Conservation (phyloP, 2,888 invertebrate species). For the Caenorhabditis zanzibari region DNA sequence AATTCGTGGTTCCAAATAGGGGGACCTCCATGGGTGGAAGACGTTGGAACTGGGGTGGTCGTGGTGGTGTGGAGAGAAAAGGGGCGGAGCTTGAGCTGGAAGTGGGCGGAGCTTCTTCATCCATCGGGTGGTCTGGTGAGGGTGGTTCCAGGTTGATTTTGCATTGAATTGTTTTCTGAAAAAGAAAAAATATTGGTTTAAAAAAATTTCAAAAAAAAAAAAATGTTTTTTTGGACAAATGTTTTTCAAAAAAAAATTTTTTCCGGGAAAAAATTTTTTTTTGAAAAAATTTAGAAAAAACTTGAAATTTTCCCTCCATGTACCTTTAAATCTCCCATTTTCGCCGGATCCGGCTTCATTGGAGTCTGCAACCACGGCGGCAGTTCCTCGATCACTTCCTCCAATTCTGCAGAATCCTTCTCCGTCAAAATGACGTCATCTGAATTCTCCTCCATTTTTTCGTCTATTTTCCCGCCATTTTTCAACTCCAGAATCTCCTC, state of each 20-base stretch:
- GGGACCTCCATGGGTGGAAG: slow-evolving; percentile 1
- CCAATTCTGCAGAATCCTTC: not conserved
- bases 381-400: slow-evolving; percentile 28
- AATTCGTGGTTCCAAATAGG: slow-evolving; percentile 42
- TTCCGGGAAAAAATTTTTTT: not conserved
- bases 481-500: slow-evolving; percentile 35
- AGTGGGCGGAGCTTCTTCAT: slow-evolving; percentile 1
- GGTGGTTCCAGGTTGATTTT: slow-evolving; percentile 6
- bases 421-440: not conserved
- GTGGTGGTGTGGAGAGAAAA: too few relatives aligned
- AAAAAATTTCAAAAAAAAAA: slow-evolving; percentile 6
- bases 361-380: slow-evolving; percentile 50
- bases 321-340: slow-evolving; percentile 33
- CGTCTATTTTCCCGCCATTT: not conserved
- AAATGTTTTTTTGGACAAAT: not conserved
- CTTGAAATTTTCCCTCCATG: not conserved
- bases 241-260: slow-evolving; percentile 30
- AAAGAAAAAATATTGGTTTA: not conserved
- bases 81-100: slow-evolving; percentile 31
- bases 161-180: slow-evolving; percentile 42
- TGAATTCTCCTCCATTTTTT: not conserved
- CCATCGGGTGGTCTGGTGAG: not conserved
- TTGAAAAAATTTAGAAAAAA: not conserved
- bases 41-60: slow-evolving; percentile 3
- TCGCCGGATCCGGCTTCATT: slow-evolving; percentile 41